These are phyloP conservation scores for Thunnus thynnus DNA, from an alignment of 2,113 vertebrate species.

Conservation along the genomic window DNA sequence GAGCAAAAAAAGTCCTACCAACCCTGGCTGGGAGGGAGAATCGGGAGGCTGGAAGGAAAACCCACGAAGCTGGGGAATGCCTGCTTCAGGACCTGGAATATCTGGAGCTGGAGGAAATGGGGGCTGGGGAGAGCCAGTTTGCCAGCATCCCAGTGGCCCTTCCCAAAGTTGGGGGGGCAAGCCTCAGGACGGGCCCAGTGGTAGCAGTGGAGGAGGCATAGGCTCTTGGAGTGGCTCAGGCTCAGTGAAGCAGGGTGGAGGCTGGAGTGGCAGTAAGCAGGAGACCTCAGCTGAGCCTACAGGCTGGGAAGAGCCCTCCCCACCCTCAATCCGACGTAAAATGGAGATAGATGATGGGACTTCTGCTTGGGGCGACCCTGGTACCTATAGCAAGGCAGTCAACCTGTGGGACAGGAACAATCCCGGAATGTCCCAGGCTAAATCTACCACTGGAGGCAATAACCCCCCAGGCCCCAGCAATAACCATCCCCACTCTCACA, in stretches of 20 bases:
- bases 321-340: conserved; percentile 95
- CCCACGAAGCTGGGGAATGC: conserved; percentile 81
- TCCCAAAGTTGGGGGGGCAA: conserved; percentile 91
- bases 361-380: conserved; percentile 98
- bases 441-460: conserved; percentile 81
- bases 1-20: conserved; percentile 80
- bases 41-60: conserved; percentile 88
- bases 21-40: conserved; percentile 89
- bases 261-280: conserved; percentile 77
- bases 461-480: conserved; percentile 76
- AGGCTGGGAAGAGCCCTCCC: conserved; percentile 97
- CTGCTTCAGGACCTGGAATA: conserved; percentile 63
- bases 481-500: conserved; percentile 76
- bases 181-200: conserved; percentile 90
- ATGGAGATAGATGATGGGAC: conserved; percentile 99
- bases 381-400: conserved; percentile 92
- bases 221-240: conserved; percentile 88
- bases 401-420: conserved; percentile 98
- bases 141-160: conserved; percentile 86
- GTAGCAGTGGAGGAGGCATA: conserved; percentile 89
- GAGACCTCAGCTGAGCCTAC: conserved; percentile 90
- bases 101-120: conserved; percentile 75
- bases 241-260: conserved; percentile 69
- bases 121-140: conserved; percentile 89
- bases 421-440: conserved; percentile 89